Conservation (phyloP, 2,797 vertebrate species). For the Parauchenoglanis punctatus region DNA sequence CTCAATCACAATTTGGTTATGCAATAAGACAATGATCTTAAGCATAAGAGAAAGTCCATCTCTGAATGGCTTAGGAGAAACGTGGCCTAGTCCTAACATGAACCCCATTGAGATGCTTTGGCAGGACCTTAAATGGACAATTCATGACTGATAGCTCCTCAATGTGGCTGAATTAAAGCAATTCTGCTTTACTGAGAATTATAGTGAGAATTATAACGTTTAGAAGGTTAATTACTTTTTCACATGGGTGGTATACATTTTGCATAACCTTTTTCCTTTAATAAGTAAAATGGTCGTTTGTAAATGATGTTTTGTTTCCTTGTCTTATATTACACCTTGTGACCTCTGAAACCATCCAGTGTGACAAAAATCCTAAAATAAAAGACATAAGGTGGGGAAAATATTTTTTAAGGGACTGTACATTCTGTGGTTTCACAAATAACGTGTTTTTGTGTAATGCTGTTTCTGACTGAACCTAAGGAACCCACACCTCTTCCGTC, state of each 20-base stretch:
- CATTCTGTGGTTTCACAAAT: not conserved
- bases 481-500: slow-evolving; percentile 7
- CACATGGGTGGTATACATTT: not conserved
- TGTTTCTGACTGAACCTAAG: not conserved
- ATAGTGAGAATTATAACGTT: not conserved
- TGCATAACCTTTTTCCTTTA: not conserved
- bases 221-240: not conserved
- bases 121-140: not conserved
- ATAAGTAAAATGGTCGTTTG: not conserved
- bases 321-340: not conserved
- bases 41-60: not conserved
- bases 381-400: not conserved
- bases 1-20: not conserved
- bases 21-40: not conserved
- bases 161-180: not conserved
- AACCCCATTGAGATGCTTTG: not conserved
- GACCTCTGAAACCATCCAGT: not conserved
- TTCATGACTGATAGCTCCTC: not conserved
- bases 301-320: not conserved
- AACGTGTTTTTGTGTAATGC: slow-evolving; percentile 6
- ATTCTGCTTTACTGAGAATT: not conserved
- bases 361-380: not conserved
- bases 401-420: not conserved
- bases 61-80: not conserved
- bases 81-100: not conserved